Percentiles rank a stretch among this genome's conserved stretches.
These are phyloP conservation scores for Drosophila micromelanica DNA, from an alignment of 1,140 invertebrate species.

Conservation along the genomic window DNA sequence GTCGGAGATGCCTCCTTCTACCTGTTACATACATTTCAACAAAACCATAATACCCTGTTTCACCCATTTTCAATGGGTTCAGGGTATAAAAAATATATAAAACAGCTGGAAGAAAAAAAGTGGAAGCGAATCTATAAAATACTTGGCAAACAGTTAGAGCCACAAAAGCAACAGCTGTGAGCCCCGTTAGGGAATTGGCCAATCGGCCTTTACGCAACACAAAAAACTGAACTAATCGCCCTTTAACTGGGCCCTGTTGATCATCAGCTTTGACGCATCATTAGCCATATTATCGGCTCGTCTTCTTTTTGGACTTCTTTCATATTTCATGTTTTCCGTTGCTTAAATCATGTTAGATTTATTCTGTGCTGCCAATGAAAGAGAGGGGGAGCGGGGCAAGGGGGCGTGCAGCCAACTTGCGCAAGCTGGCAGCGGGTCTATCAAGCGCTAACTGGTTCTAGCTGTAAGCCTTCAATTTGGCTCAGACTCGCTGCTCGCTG, in stretches of 20 bases:
- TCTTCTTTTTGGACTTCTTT: slow-evolving; percentile 36
- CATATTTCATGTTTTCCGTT: slow-evolving; percentile 80
- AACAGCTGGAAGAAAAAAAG: background rate
- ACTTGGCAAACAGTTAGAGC: slow-evolving; percentile 21
- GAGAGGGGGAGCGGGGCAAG: background rate
- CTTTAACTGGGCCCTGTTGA: slow-evolving; percentile 26
- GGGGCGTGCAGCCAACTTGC: too few species aligned
- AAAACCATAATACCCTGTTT: too few species aligned
- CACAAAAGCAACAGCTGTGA: slow-evolving; percentile 15
- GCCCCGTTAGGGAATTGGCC: slow-evolving; percentile 32
- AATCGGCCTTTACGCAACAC: slow-evolving; percentile 22
- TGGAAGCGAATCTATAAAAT: slow-evolving; percentile 14
- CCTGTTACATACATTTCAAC: too few species aligned
- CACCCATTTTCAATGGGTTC: too few species aligned
- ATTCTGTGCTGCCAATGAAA: slow-evolving; percentile 54
- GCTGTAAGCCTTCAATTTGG: slow-evolving; percentile 71
- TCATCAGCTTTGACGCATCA: slow-evolving; percentile 39
- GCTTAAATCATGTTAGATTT: slow-evolving; percentile 80
- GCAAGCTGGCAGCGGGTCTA: slow-evolving; percentile 55
- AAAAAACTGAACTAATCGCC: slow-evolving; percentile 25
- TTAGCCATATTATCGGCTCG: slow-evolving; percentile 37
- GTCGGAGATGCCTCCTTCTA: too few species aligned
- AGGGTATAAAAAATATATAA: background rate
- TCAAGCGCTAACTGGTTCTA: slow-evolving; percentile 73
- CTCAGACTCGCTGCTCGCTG: slow-evolving; percentile 33